phyloP scores from a whole-genome alignment of 2,888 invertebrate species.

The Bugula neritina region DNA sequence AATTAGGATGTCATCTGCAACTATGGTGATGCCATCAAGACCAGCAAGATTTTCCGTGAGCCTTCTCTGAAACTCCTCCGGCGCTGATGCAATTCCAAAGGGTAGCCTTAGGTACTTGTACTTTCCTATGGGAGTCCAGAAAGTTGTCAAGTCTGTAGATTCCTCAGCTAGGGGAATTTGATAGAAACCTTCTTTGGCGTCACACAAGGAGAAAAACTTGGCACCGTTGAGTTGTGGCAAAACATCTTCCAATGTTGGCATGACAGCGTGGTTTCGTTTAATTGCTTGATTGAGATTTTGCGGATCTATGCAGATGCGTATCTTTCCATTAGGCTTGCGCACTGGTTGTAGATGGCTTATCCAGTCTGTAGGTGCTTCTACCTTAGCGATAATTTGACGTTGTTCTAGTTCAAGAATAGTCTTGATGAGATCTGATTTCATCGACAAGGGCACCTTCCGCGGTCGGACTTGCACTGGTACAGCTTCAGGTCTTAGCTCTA shows the following conservation, averaged over 20 bases:
- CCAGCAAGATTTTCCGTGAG: neutral
- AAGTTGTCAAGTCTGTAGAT: slow-evolving; percentile 9
- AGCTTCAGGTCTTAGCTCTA: too few relatives aligned
- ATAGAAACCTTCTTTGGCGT: slow-evolving; percentile 14
- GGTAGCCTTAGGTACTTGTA: neutral
- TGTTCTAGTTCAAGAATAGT: too few relatives aligned
- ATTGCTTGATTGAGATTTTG: neutral
- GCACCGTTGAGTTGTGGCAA: neutral
- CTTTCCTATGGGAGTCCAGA: slow-evolving; percentile 9
- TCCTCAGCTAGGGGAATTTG: neutral
- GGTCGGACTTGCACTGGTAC: too few relatives aligned
- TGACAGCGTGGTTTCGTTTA: neutral
- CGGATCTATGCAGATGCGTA: neutral
- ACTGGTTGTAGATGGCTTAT: neutral
- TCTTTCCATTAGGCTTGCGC: neutral
- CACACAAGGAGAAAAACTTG: neutral
- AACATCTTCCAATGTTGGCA: slow-evolving; percentile 20
- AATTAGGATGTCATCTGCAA: slow-evolving; percentile 22
- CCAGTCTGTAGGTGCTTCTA: neutral
- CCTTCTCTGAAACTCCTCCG: slow-evolving; percentile 23
- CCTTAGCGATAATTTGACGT: too few relatives aligned
- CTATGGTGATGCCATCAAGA: neutral
- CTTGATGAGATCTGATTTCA: too few relatives aligned
- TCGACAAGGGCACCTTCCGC: too few relatives aligned
- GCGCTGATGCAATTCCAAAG: slow-evolving; percentile 5